phyloP scores from a whole-genome alignment of 2,797 vertebrate genomes.

The Emys orbicularis region DNA sequence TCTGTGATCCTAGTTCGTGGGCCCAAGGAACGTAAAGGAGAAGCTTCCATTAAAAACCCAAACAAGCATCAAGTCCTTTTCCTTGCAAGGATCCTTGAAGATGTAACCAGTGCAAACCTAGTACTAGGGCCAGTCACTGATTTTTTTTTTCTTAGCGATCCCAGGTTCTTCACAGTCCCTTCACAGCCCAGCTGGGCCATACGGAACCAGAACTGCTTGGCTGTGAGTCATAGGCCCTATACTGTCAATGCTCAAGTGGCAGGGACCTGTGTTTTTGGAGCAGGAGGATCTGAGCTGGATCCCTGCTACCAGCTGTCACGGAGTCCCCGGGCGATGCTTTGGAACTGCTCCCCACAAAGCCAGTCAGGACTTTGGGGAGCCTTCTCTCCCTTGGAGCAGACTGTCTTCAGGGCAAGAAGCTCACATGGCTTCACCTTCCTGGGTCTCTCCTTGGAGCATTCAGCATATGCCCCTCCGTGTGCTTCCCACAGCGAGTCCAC shows the following conservation, averaged over 20 bases:
- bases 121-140: neutral
- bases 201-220: neutral
- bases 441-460: too few relatives aligned
- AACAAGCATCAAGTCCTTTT: neutral
- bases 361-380: too few relatives aligned
- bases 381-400: too few relatives aligned
- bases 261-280: neutral
- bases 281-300: neutral
- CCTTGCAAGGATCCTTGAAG: neutral
- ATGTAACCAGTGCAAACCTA: neutral
- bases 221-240: neutral
- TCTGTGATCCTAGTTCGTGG: neutral
- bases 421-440: too few relatives aligned
- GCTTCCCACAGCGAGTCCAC: too few relatives aligned
- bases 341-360: too few relatives aligned
- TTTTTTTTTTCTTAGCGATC: neutral
- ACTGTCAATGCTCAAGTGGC: neutral
- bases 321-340: too few relatives aligned
- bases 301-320: neutral
- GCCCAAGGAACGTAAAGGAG: neutral
- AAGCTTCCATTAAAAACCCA: neutral
- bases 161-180: neutral
- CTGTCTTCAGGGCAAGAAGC: too few relatives aligned
- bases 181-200: neutral
- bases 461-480: too few relatives aligned